Evolutionary conservation across 2,888 invertebrate genomes (phyloP).

Genomic region (Pyralis farinalis): DNA sequence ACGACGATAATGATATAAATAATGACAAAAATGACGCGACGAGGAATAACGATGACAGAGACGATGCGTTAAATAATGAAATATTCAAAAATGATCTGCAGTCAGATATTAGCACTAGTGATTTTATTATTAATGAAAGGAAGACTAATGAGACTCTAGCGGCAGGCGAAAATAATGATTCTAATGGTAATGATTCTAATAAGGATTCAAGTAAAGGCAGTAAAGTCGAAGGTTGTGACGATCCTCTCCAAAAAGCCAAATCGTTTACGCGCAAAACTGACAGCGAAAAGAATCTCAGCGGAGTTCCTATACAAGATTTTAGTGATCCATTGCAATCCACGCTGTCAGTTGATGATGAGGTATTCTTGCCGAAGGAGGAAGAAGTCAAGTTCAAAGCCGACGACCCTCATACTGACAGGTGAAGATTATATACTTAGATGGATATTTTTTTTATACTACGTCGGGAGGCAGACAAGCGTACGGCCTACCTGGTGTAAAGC

Average conservation of each 20-base stretch:
- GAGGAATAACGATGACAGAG: slow-evolving; percentile 1
- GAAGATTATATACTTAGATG: slow-evolving; percentile 11
- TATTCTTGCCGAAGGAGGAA: slow-evolving; percentile 66
- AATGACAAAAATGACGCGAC: slow-evolving; percentile 18
- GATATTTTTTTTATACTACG: no score
- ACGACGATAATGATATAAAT: slow-evolving; percentile 30
- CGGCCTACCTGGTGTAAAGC: no score
- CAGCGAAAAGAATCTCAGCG: slow-evolving; percentile 61
- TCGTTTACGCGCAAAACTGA: slow-evolving; percentile 50
- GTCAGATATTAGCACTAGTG: background rate
- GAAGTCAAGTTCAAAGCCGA: slow-evolving; percentile 62
- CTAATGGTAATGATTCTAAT: slow-evolving; percentile 17
- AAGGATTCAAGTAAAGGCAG: slow-evolving; percentile 6
- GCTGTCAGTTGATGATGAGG: slow-evolving; percentile 67
- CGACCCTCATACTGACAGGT: slow-evolving; percentile 67
- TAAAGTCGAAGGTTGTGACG: slow-evolving; percentile 22
- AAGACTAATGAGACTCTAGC: slow-evolving; percentile 15
- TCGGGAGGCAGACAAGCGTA: no score
- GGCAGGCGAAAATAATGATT: slow-evolving; percentile 16
- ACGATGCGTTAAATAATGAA: slow-evolving; percentile 9
- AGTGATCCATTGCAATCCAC: slow-evolving; percentile 90
- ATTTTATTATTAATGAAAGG: slow-evolving; percentile 1
- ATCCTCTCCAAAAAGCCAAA: slow-evolving; percentile 44
- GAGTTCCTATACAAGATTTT: slow-evolving; percentile 85
- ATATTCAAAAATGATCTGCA: slow-evolving; percentile 9